Evolutionary conservation across 2,888 invertebrate genomes (phyloP), one percentile per base, ranked within the genome.

Genomic region (Synergus gifuensis): DNA sequence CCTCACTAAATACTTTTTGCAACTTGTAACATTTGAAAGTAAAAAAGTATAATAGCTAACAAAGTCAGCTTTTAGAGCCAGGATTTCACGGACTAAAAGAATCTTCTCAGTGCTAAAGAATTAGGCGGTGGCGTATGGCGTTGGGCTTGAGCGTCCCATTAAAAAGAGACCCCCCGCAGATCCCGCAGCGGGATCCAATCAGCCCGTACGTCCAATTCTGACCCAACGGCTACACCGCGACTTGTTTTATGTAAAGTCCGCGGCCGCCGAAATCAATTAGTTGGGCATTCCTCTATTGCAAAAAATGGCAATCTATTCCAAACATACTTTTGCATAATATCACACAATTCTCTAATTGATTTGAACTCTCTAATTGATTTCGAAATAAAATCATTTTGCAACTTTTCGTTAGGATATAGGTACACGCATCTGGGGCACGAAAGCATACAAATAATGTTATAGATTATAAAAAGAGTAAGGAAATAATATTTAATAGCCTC

Each of bases 171-270:
- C 88, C 89, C 89, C 89, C 82, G 87, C 84, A 85, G 87, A 83
- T 84, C 78, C 54, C 80, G 73, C 86, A 87, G 86, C 86, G 83
- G 86, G 86, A 85, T 73, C 89, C 86, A 89, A 88, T 88, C 88
- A 88, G 83, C 85, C 86, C 81, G 80, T 81, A 78, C 83, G 82
- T 85, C 85, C 87, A 82, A 86, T 85, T 84, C 84, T 69, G 83
- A 79, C 79, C 79, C 82, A 80, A 77, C 67, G 79, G 79, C 81
- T 84, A 82, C 84, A 83, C 82, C 84, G 83, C 85, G 86, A 86
- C 87, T 88, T 87, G 87, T 88, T 89, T 89, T 89, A 88, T 89
- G 88, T 87, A 88, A 88, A 88, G 85, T 85, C 84, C 85, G 82
- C 62, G 62, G 76, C 60, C 63, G 76, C 76, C 62, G 58, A 58